Conservation (phyloP, 2,113 vertebrate species). For the Camelus dromedarius region DNA sequence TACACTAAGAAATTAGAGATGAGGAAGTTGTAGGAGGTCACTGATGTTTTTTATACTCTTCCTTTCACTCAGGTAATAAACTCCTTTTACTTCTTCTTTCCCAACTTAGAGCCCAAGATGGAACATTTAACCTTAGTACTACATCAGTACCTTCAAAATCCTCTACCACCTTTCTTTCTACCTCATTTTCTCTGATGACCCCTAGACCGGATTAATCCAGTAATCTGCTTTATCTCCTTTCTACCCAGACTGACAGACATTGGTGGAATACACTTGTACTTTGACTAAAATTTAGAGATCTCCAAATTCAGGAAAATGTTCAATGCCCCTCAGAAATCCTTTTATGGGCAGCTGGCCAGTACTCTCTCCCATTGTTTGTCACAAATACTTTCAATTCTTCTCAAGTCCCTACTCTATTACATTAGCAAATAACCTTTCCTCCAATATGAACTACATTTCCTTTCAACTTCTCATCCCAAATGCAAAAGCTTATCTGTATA, state of each 20-base stretch:
- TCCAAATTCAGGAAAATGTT: background rate
- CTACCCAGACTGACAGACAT: background rate
- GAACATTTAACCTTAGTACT: background rate
- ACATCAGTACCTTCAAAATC: background rate
- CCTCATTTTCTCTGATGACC: background rate
- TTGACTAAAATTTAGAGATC: background rate
- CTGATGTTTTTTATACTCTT: background rate
- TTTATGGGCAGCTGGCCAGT: background rate
- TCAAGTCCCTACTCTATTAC: background rate
- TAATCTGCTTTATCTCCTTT: background rate
- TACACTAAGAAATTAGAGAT: background rate
- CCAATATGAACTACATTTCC: background rate
- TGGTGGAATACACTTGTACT: background rate
- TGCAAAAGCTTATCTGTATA: background rate
- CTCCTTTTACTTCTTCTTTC: background rate
- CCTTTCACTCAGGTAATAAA: background rate
- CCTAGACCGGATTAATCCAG: background rate
- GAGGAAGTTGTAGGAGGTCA: background rate
- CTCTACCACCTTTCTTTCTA: background rate
- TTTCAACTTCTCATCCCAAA: background rate
- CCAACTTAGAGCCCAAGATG: background rate
- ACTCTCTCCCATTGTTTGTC: background rate
- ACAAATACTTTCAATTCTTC: background rate
- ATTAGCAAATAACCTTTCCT: background rate
- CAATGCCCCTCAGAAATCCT: background rate